Percentiles rank a stretch among this genome's conserved stretches.
phyloP scores from a whole-genome alignment of 2,113 vertebrate genomes.

The Tragelaphus buxtoni region DNA sequence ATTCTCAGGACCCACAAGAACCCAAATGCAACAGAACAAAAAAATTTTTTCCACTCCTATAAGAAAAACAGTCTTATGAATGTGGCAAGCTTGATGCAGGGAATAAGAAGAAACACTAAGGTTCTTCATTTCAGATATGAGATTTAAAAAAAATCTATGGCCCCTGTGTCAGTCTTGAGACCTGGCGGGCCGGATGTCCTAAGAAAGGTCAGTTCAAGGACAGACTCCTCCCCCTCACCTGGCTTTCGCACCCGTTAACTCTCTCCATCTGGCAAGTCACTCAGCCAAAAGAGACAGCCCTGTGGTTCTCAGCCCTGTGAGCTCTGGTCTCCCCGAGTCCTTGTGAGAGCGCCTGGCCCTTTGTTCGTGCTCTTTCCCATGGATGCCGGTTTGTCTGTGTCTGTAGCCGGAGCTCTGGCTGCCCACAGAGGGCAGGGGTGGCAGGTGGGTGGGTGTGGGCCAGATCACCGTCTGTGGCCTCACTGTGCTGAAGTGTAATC shows the following conservation, averaged over 20 bases:
- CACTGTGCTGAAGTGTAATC: conserved; percentile 56
- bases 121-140: not conserved
- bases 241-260: not conserved
- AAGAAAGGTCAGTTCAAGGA: not conserved
- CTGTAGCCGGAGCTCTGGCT: not conserved
- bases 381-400: not conserved
- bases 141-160: not conserved
- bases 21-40: not conserved
- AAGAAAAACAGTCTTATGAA: not conserved
- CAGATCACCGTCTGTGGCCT: not conserved
- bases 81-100: not conserved
- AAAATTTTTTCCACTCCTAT: not conserved
- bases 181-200: not conserved
- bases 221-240: not conserved
- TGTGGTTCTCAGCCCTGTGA: not conserved
- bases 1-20: not conserved
- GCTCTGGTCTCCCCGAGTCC: not conserved
- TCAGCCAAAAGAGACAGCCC: not conserved
- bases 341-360: not conserved
- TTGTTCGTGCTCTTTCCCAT: not conserved
- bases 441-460: conserved; percentile 52
- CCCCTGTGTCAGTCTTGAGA: not conserved
- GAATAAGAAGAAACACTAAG: not conserved
- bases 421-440: not conserved
- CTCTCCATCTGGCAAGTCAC: not conserved